phyloP scores from a whole-genome alignment of 2,888 invertebrate species.

The Pseudanteris insignis region DNA sequence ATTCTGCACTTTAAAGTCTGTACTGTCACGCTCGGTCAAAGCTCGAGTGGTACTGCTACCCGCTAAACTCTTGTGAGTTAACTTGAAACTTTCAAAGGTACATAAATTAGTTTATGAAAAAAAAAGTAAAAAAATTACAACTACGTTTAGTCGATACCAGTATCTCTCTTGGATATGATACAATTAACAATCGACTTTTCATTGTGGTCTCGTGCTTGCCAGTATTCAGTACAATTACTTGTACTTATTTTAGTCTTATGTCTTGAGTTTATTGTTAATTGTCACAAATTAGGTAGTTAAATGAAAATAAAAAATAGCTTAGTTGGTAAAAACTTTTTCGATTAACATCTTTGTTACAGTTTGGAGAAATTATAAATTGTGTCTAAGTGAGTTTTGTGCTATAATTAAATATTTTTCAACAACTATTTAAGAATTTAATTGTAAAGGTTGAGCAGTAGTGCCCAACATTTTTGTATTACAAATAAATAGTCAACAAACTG shows the following conservation, averaged over 20 bases:
- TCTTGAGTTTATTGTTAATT: conserved; percentile 15
- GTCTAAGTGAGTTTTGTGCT: too few species aligned
- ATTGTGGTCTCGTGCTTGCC: conserved; percentile 2
- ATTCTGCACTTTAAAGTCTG: conserved; percentile 58
- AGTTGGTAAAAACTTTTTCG: too few species aligned
- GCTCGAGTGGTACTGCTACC: conserved; percentile 64
- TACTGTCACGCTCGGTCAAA: conserved; percentile 58
- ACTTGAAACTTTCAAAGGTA: conserved; percentile 42
- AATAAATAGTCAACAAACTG: too few species aligned
- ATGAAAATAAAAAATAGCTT: too few species aligned
- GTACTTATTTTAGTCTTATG: conserved; percentile 8
- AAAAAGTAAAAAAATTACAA: conserved; percentile 13
- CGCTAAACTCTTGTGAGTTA: conserved; percentile 52
- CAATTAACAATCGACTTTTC: conserved; percentile 32
- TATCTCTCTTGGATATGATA: conserved; percentile 29
- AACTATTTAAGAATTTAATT: too few species aligned
- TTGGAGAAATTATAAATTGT: too few species aligned
- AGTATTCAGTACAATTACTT: conserved; percentile 24
- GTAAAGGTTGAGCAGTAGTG: too few species aligned
- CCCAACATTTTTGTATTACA: too few species aligned
- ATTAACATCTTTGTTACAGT: too few species aligned
- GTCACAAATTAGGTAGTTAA: neutral
- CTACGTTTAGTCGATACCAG: conserved; percentile 43
- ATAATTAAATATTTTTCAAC: too few species aligned
- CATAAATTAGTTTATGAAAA: conserved; percentile 46